Percentiles rank a stretch among this genome's conserved stretches.
phyloP scores from a whole-genome alignment of 2,113 vertebrate species.

The western clawed frog (Xenopus tropicalis) region DNA sequence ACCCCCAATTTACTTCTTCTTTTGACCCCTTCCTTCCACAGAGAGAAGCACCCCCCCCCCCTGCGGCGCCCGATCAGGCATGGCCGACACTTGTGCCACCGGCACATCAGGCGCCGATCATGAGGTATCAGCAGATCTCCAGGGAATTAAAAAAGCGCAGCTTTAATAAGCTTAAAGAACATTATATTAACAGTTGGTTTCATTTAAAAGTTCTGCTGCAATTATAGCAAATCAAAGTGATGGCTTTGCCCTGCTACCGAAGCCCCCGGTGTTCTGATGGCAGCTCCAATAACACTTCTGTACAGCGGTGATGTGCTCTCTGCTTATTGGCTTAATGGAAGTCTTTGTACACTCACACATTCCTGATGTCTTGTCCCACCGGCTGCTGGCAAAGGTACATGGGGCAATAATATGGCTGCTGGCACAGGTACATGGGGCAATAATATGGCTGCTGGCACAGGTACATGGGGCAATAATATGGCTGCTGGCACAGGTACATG shows the following conservation, averaged over 20 bases:
- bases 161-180: neutral
- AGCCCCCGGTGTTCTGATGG: conserved; percentile 16
- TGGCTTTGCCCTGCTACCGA: conserved; percentile 25
- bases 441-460: too few species aligned
- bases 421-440: too few species aligned
- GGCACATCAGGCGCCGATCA: too few species aligned
- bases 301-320: conserved; percentile 49
- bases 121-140: conserved; percentile 4
- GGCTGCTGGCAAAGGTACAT: conserved; percentile 56
- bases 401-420: conserved; percentile 52
- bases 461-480: too few species aligned
- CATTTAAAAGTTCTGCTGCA: conserved; percentile 9
- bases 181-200: neutral
- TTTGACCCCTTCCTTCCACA: too few species aligned
- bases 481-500: too few species aligned
- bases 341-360: conserved; percentile 59
- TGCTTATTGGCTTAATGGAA: conserved; percentile 60
- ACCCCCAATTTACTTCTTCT: too few species aligned
- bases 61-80: too few species aligned
- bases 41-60: too few species aligned
- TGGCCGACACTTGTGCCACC: too few species aligned
- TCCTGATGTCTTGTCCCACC: conserved; percentile 55
- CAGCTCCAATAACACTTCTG: conserved; percentile 15
- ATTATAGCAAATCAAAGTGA: conserved; percentile 12
- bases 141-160: conserved; percentile 2